These are phyloP conservation scores for Syngnathus floridae DNA, from an alignment of 2,113 vertebrate species.

Conservation along the genomic window DNA sequence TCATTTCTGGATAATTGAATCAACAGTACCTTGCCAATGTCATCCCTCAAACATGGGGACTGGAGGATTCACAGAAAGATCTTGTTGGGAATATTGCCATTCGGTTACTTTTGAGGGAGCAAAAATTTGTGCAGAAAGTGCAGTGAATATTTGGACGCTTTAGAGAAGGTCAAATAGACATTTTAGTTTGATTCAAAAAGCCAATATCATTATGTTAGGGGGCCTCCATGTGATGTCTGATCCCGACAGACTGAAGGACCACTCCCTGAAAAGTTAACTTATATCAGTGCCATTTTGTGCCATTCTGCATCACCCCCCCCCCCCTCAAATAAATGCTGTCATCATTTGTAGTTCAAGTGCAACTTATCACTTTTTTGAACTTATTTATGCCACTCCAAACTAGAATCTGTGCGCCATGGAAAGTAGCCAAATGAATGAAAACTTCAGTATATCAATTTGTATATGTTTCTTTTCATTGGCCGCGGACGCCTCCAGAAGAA, in stretches of 20 bases:
- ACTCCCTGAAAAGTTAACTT: background rate
- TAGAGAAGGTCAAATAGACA: background rate
- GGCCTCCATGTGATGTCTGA: conserved; percentile 19
- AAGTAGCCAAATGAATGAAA: conserved; percentile 34
- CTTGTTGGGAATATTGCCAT: background rate
- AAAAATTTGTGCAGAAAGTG: background rate
- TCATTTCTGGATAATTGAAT: background rate
- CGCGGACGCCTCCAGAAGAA: conserved; percentile 48
- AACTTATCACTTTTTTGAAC: background rate
- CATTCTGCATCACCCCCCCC: background rate
- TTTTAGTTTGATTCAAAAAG: background rate
- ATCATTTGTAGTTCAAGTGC: conserved; percentile 1
- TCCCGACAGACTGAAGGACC: conserved; percentile 1
- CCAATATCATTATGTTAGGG: background rate
- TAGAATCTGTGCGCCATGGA: conserved; percentile 43
- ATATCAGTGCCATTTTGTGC: background rate
- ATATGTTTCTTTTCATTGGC: conserved; percentile 26
- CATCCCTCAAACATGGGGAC: background rate
- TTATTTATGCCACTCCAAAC: background rate
- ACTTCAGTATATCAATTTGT: conserved; percentile 35
- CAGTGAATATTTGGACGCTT: too few species aligned
- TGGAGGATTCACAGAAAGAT: background rate
- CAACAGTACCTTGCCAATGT: background rate
- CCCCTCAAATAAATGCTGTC: background rate
- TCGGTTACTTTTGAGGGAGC: background rate